Conservation (phyloP, 2,888 invertebrate species). For the Rotaria macrura region DNA sequence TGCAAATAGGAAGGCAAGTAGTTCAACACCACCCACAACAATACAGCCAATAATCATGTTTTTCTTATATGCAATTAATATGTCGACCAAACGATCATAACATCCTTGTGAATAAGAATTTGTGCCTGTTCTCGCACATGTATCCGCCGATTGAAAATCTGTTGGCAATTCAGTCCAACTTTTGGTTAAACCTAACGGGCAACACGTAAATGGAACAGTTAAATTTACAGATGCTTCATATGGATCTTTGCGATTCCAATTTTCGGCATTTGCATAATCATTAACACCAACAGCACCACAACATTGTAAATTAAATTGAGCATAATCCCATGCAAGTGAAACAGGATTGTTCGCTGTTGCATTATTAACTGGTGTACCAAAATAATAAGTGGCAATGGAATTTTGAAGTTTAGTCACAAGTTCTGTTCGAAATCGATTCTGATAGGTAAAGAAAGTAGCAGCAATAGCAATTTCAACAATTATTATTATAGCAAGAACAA, state of each 20-base stretch:
- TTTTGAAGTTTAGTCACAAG: background rate
- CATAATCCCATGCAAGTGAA: background rate
- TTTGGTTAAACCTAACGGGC: background rate
- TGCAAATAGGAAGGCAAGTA: background rate
- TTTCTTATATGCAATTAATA: background rate
- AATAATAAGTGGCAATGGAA: background rate
- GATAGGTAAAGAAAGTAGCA: slow-evolving; percentile 11
- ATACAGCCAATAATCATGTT: background rate
- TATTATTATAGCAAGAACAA: slow-evolving; percentile 11
- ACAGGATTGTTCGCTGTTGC: background rate
- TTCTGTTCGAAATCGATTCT: background rate
- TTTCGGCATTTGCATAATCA: background rate
- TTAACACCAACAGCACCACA: background rate
- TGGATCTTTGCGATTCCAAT: background rate
- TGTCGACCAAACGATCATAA: background rate
- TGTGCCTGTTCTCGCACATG: background rate
- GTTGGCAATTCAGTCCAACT: background rate
- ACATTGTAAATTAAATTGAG: slow-evolving; percentile 6
- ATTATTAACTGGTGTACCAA: background rate
- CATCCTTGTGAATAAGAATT: background rate
- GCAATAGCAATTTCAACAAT: slow-evolving; percentile 21
- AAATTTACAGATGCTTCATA: background rate
- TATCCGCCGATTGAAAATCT: background rate
- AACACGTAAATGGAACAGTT: background rate
- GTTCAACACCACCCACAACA: background rate